Conservation (phyloP, 53 echinoderm and acorn worm genomes). For the Pentamera pediparva region DNA sequence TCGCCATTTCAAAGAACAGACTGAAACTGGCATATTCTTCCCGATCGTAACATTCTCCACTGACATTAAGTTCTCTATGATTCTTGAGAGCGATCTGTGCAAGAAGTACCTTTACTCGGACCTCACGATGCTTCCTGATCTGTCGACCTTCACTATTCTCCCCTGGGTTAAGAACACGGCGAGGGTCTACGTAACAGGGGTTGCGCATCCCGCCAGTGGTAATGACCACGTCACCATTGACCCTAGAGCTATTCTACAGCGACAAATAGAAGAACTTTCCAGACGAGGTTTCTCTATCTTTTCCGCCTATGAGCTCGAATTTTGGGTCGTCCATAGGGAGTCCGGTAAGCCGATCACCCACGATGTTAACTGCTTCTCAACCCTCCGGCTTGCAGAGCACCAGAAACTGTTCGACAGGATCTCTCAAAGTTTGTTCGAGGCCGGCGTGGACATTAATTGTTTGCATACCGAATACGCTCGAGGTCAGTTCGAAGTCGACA, state of each 20-base stretch:
- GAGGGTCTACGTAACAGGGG: slow-evolving; percentile 19
- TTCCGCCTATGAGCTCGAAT: slow-evolving; percentile 47
- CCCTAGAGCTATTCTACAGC: slow-evolving; percentile 34
- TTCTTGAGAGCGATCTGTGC: slow-evolving; percentile 2
- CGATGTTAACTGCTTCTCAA: slow-evolving; percentile 31
- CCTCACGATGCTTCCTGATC: slow-evolving; percentile 29
- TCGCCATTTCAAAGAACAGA: slow-evolving; percentile 36
- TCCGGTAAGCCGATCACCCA: slow-evolving; percentile 18
- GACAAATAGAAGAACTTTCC: slow-evolving; percentile 35
- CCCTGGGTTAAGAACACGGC: slow-evolving; percentile 55
- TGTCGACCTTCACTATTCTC: slow-evolving; percentile 31
- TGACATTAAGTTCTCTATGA: slow-evolving; percentile 20
- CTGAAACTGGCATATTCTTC: slow-evolving; percentile 24
- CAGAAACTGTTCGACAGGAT: slow-evolving; percentile 35
- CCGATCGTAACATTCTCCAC: slow-evolving; percentile 10
- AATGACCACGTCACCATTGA: slow-evolving; percentile 5
- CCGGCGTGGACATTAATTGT: slow-evolving; percentile 43
- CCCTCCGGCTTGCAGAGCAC: slow-evolving; percentile 31
- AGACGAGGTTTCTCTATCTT: slow-evolving; percentile 34
- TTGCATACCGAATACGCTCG: slow-evolving; percentile 36
- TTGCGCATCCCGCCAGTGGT: too few species aligned
- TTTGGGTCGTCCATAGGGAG: slow-evolving; percentile 37
- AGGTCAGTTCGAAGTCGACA: slow-evolving; percentile 44
- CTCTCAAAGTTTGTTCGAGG: slow-evolving; percentile 3
- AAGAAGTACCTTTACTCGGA: slow-evolving; percentile 17